These are phyloP conservation scores for Chiloscyllium punctatum DNA, from an alignment of 2,797 vertebrate genomes.

Conservation along the genomic window DNA sequence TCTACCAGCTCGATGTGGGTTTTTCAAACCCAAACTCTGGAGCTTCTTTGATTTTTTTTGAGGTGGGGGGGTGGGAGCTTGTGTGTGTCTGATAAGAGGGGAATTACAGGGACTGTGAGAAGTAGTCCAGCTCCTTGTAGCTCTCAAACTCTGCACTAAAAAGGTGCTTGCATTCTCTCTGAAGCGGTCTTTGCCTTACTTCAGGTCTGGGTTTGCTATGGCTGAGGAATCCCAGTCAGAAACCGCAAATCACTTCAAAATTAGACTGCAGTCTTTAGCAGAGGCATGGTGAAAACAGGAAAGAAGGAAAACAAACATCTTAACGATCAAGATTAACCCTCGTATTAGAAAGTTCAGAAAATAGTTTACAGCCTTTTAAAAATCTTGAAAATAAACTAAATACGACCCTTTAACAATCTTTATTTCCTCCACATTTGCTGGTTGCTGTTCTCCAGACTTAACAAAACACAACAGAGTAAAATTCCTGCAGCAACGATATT, in stretches of 20 bases:
- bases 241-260: background rate
- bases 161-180: background rate
- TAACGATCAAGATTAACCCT: background rate
- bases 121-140: too few relatives aligned
- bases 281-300: background rate
- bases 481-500: conserved; percentile 10
- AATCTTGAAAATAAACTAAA: background rate
- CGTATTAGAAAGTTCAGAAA: background rate
- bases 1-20: background rate
- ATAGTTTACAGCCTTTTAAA: background rate
- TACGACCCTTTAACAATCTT: background rate
- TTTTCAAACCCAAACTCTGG: background rate
- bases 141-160: background rate
- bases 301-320: background rate
- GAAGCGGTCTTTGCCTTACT: background rate
- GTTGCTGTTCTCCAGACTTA: background rate
- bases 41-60: too few relatives aligned
- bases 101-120: background rate
- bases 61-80: too few relatives aligned
- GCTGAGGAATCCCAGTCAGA: background rate
- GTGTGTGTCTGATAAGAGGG: too few relatives aligned
- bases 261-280: background rate
- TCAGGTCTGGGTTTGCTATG: background rate
- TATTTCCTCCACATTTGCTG: background rate
- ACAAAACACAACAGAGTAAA: background rate